A percentile compares a stretch with the other conserved stretches of the same genome.
phyloP scores from a whole-genome alignment of 2,888 invertebrate genomes.

The Allophyes oxyacanthae region DNA sequence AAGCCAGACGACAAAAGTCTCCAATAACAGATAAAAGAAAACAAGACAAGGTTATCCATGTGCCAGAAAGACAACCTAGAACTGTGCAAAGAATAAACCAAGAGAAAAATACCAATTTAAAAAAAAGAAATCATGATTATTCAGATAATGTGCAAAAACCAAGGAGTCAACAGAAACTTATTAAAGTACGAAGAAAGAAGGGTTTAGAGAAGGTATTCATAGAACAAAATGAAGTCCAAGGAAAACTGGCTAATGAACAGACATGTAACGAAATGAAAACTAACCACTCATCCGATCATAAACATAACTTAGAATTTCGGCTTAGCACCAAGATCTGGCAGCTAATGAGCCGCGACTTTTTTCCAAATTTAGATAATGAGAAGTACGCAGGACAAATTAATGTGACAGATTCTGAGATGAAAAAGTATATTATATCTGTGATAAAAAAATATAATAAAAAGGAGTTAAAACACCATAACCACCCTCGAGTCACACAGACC shows the following conservation, averaged over 20 bases:
- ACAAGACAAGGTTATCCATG: neutral
- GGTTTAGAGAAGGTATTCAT: neutral
- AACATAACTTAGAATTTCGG: conserved; percentile 16
- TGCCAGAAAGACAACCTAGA: conserved; percentile 3
- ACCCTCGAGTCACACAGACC: conserved; percentile 21
- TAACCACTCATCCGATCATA: neutral
- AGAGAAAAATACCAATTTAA: conserved; percentile 1
- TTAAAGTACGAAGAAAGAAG: neutral
- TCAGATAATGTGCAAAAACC: neutral
- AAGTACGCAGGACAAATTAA: conserved; percentile 8
- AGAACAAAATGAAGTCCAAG: no score
- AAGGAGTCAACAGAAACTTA: neutral
- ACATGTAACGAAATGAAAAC: neutral
- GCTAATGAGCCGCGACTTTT: conserved; percentile 12
- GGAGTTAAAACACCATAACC: conserved; percentile 9
- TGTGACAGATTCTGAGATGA: conserved; percentile 21
- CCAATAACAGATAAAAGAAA: conserved; percentile 1
- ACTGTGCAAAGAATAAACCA: neutral
- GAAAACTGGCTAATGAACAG: neutral
- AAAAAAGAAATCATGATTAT: neutral
- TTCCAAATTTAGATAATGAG: conserved; percentile 15
- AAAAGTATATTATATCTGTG: conserved; percentile 27
- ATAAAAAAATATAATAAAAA: conserved; percentile 27
- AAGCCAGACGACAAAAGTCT: conserved; percentile 2
- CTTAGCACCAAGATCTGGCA: conserved; percentile 24